These are phyloP conservation scores for Ancistrus triradiatus DNA, from an alignment of 2,113 vertebrate species.

Conservation along the genomic window DNA sequence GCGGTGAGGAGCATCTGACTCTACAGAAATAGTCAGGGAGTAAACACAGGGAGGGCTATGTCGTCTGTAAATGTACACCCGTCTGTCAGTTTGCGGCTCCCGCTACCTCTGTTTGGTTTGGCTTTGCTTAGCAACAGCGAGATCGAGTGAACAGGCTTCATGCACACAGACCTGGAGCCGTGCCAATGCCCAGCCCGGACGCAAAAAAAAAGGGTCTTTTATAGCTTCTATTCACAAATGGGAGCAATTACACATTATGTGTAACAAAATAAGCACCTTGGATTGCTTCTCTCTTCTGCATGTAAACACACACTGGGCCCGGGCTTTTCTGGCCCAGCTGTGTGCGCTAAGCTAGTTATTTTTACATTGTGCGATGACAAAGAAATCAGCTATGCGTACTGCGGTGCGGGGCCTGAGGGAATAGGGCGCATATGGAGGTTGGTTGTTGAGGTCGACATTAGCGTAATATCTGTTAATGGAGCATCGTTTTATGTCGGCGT, in stretches of 20 bases:
- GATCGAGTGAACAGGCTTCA: slow-evolving; percentile 40
- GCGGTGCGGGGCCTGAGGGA: slow-evolving; percentile 2
- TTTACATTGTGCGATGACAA: slow-evolving; percentile 3
- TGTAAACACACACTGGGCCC: slow-evolving; percentile 15
- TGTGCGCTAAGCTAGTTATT: slow-evolving; percentile 16
- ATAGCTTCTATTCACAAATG: slow-evolving; percentile 24
- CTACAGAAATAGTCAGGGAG: slow-evolving; percentile 25
- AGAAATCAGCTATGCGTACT: slow-evolving; percentile 11
- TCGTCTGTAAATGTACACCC: slow-evolving; percentile 37
- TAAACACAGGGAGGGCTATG: slow-evolving; percentile 29
- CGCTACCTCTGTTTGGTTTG: slow-evolving; percentile 52
- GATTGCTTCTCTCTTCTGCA: slow-evolving; percentile 10
- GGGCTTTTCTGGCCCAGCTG: slow-evolving; percentile 14
- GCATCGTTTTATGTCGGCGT: slow-evolving; percentile 23
- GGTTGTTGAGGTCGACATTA: slow-evolving; percentile 23
- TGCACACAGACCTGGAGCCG: slow-evolving; percentile 36
- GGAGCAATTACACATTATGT: slow-evolving; percentile 42
- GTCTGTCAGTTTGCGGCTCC: slow-evolving; percentile 27
- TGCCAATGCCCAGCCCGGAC: slow-evolving; percentile 25
- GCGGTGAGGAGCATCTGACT: slow-evolving; percentile 23
- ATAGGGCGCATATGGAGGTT: slow-evolving; percentile 8
- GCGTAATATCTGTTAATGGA: slow-evolving; percentile 22
- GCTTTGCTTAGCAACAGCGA: slow-evolving; percentile 49
- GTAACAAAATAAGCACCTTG: slow-evolving; percentile 24
- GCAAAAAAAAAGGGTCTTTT: slow-evolving; percentile 23